These are phyloP conservation scores for Acheta domesticus DNA, from an alignment of 2,888 invertebrate species.

Conservation along the genomic window DNA sequence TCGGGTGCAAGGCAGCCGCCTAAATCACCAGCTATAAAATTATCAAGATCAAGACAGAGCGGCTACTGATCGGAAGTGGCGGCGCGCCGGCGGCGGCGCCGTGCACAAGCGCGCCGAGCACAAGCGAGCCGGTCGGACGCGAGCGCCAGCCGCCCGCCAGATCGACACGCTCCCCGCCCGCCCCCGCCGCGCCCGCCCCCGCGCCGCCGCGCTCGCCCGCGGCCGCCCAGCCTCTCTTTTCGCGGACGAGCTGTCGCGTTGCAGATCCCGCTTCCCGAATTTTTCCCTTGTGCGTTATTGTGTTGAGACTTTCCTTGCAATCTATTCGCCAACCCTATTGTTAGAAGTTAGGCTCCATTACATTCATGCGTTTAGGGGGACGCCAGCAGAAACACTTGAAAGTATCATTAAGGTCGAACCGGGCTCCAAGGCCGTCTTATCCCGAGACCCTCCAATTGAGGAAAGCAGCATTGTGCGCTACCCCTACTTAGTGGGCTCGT, in stretches of 20 bases:
- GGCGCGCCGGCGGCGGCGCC: neutral
- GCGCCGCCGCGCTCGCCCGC: neutral
- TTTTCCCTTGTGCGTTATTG: slow-evolving; percentile 18
- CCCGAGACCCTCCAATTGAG: slow-evolving; percentile 4
- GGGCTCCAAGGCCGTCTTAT: slow-evolving; percentile 18
- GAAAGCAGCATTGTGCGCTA: slow-evolving; percentile 9
- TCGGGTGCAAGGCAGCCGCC: neutral
- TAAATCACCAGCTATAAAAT: slow-evolving; percentile 6
- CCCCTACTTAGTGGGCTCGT: neutral
- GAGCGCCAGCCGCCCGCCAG: neutral
- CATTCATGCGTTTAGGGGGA: slow-evolving; percentile 6
- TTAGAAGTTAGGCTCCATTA: slow-evolving; percentile 18
- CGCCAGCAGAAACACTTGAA: slow-evolving; percentile 18
- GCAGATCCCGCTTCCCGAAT: neutral
- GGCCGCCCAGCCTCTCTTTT: neutral
- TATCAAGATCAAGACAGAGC: slow-evolving; percentile 8
- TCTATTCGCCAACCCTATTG: slow-evolving; percentile 2
- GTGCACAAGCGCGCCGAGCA: neutral
- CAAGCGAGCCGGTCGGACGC: neutral
- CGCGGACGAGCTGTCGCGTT: slow-evolving; percentile 6
- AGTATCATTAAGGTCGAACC: slow-evolving; percentile 10
- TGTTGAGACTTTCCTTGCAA: neutral
- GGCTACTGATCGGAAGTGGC: slow-evolving; percentile 18
- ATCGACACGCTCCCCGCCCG: neutral
- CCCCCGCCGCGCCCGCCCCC: neutral